Evolutionary conservation across 2,113 vertebrate species (phyloP).

Genomic region (Hydropotes inermis): DNA sequence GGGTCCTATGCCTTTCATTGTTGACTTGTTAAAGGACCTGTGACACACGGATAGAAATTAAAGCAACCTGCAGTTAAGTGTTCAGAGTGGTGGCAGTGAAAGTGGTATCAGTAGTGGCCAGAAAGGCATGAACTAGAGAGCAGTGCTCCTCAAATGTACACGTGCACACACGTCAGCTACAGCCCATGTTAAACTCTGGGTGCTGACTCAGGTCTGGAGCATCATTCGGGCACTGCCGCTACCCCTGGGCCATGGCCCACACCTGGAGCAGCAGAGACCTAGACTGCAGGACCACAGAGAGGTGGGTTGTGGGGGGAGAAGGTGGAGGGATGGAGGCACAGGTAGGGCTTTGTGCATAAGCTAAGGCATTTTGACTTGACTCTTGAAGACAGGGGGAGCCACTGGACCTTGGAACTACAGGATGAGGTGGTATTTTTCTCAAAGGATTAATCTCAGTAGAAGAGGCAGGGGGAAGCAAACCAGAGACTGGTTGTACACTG

Average conservation of each 20-base stretch:
- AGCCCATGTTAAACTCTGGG: neutral
- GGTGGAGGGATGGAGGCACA: too few species aligned
- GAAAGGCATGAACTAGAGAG: neutral
- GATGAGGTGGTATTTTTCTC: neutral
- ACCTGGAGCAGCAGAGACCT: neutral
- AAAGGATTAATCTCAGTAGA: neutral
- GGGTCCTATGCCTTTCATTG: neutral
- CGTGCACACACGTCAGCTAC: neutral
- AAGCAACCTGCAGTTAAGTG: neutral
- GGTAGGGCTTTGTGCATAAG: neutral
- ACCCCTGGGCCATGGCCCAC: neutral
- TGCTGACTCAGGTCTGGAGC: neutral
- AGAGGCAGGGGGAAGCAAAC: neutral
- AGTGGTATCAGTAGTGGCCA: neutral
- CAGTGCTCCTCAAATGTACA: neutral
- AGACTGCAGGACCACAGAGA: neutral
- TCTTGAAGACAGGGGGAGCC: neutral
- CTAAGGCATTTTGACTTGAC: neutral
- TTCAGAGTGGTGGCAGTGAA: neutral
- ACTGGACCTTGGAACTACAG: neutral
- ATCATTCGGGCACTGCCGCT: neutral
- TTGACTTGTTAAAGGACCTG: neutral
- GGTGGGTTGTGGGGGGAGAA: accelerated
- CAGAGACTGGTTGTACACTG: neutral
- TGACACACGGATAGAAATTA: neutral